phyloP scores from a whole-genome alignment of 2,888 invertebrate genomes.

The Andrena dorsata region DNA sequence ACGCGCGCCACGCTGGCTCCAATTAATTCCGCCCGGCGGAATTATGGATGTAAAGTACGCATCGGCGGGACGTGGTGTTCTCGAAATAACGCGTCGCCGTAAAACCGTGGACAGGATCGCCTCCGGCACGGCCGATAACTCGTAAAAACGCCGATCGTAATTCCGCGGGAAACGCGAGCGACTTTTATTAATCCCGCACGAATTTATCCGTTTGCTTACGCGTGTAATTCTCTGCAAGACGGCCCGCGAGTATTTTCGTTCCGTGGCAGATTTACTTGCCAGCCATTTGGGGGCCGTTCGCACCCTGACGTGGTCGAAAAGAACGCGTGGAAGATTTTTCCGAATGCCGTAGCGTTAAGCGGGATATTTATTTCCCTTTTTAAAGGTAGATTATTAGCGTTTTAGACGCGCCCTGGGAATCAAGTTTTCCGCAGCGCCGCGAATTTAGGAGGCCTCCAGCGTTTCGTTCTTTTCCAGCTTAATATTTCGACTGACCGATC shows the following conservation, averaged over 20 bases:
- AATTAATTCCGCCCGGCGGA: conserved; percentile 59
- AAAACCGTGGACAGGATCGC: conserved; percentile 31
- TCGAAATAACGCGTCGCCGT: conserved; percentile 53
- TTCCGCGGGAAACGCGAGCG: conserved; percentile 31
- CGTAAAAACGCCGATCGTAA: conserved; percentile 64
- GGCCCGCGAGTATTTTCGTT: conserved; percentile 44
- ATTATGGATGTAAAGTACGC: conserved; percentile 66
- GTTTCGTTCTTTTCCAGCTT: conserved; percentile 49
- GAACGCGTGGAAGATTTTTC: background rate
- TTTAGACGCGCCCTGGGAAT: conserved; percentile 16
- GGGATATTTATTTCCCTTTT: conserved; percentile 22
- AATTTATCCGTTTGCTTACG: conserved; percentile 51
- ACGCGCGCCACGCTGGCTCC: conserved; percentile 48
- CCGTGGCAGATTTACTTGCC: background rate
- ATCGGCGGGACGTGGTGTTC: conserved; percentile 41
- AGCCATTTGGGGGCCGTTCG: background rate
- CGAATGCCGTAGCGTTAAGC: background rate
- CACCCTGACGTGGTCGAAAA: background rate
- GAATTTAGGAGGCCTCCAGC: conserved; percentile 3
- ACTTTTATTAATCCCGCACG: conserved; percentile 62
- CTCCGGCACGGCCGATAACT: conserved; percentile 49
- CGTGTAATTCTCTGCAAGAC: conserved; percentile 43
- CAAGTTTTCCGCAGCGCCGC: conserved; percentile 15
- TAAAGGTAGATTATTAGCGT: conserved; percentile 1
- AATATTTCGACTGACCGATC: conserved; percentile 67